Evolutionary conservation across 2,113 vertebrate genomes (phyloP).

Genomic region (Epinephelus lanceolatus): DNA sequence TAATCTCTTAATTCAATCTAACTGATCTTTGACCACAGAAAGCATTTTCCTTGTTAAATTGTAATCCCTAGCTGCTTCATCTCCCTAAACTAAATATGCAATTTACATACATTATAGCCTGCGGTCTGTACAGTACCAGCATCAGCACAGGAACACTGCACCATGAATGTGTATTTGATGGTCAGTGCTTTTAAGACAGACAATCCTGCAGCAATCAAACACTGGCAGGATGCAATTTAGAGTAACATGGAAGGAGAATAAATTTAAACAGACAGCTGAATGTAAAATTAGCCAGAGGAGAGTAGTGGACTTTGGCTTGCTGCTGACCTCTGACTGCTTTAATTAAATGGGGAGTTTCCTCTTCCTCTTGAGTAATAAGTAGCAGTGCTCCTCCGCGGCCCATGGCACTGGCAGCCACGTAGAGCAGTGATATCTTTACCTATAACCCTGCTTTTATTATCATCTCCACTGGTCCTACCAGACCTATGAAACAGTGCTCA

Average conservation of each 20-base stretch:
- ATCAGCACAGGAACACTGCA: conserved; percentile 40
- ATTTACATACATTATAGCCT: conserved; percentile 82
- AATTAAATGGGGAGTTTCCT: conserved; percentile 81
- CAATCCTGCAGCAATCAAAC: conserved; percentile 71
- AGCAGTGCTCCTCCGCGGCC: conserved; percentile 60
- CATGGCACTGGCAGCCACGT: conserved; percentile 46
- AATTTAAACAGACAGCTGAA: conserved; percentile 63
- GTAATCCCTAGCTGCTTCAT: conserved; percentile 78
- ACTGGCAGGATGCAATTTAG: conserved; percentile 73
- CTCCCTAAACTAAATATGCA: conserved; percentile 80
- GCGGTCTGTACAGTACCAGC: conserved; percentile 51
- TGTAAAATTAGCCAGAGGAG: conserved; percentile 75
- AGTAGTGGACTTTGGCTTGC: conserved; percentile 65
- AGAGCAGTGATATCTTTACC: conserved; percentile 59
- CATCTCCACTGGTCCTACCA: conserved; percentile 30
- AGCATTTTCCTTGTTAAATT: conserved; percentile 77
- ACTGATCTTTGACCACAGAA: conserved; percentile 81
- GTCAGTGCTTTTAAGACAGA: conserved; percentile 66
- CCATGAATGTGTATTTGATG: conserved; percentile 51
- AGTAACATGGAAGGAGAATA: conserved; percentile 65
- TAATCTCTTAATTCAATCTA: conserved; percentile 84
- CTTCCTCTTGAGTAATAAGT: conserved; percentile 75
- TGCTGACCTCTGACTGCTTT: conserved; percentile 77
- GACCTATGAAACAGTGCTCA: conserved; percentile 38
- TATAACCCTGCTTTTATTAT: conserved; percentile 64